Conservation (phyloP, 53 echinoderm and acorn worm species). For the Apostichopus leukothele region DNA sequence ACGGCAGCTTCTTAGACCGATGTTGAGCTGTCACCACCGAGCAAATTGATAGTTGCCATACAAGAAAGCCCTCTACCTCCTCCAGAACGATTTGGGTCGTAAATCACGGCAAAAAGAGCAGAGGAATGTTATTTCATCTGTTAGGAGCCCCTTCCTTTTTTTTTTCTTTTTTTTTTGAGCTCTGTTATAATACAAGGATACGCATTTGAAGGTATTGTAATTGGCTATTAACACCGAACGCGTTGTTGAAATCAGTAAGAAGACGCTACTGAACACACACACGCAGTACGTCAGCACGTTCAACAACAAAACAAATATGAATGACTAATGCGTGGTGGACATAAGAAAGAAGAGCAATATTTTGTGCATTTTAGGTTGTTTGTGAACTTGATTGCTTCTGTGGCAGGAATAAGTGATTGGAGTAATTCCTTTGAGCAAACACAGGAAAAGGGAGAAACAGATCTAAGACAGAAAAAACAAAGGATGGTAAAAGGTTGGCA, state of each 20-base stretch:
- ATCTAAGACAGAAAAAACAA: not conserved
- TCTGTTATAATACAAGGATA: not conserved
- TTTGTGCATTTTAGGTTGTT: not conserved
- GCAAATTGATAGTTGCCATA: conserved; percentile 38
- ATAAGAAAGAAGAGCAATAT: too few relatives aligned
- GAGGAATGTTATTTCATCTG: conserved; percentile 30
- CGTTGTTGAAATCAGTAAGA: conserved; percentile 12
- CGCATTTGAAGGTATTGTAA: conserved; percentile 38
- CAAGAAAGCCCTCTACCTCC: not conserved
- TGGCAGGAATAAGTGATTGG: not conserved
- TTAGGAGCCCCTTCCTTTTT: conserved; percentile 8
- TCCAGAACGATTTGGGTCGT: conserved; percentile 16
- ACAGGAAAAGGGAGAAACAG: not conserved
- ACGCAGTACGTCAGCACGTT: not conserved
- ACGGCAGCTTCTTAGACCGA: not conserved
- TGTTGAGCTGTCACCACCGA: conserved; percentile 32
- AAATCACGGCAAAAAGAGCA: conserved; percentile 33
- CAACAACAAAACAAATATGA: not conserved
- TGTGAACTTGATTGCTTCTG: not conserved
- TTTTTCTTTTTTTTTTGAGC: not conserved
- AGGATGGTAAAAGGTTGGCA: not conserved
- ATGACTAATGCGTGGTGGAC: conserved; percentile 36
- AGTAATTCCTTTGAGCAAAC: not conserved
- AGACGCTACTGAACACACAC: not conserved
- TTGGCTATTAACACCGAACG: conserved; percentile 37